A percentile compares a stretch with the other conserved stretches of the same genome.
These are phyloP conservation scores for Cynopterus sphinx DNA, from an alignment of 2,797 vertebrate species.

Conservation along the genomic window DNA sequence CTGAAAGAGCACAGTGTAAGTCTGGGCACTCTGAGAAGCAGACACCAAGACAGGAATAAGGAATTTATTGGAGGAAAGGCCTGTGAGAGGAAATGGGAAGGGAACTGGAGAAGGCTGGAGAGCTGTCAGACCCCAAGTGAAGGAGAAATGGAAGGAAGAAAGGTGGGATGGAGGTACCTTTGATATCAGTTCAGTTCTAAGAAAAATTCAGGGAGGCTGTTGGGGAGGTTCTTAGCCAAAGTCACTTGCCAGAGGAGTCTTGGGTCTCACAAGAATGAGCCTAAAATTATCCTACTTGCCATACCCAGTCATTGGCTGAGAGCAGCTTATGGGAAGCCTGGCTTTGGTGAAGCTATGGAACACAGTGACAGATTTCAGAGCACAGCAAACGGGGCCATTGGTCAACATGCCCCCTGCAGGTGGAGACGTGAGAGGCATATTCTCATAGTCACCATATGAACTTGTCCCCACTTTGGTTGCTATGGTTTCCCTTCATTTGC, in stretches of 20 bases:
- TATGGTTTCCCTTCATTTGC: background rate
- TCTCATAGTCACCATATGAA: too few relatives aligned
- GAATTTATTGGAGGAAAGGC: background rate
- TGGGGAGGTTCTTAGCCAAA: background rate
- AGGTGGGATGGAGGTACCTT: background rate
- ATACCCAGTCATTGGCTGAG: background rate
- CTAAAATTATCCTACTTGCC: background rate
- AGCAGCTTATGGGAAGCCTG: background rate
- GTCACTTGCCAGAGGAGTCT: background rate
- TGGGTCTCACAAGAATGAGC: background rate
- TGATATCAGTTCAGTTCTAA: background rate
- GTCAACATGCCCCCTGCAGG: accelerated
- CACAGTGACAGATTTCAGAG: too few relatives aligned
- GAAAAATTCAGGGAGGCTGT: background rate
- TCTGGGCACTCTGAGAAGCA: background rate
- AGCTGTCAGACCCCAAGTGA: background rate
- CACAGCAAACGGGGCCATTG: background rate
- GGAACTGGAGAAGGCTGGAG: background rate
- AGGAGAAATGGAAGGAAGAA: background rate
- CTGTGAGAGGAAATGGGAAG: background rate
- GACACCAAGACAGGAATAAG: background rate
- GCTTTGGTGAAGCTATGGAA: background rate
- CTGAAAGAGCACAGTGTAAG: background rate
- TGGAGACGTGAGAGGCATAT: background rate
- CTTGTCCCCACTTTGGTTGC: background rate